Evolutionary conservation across 2,113 vertebrate species (phyloP), one percentile per base, ranked within the genome.

Genomic region (Chloroceryle aenea): DNA sequence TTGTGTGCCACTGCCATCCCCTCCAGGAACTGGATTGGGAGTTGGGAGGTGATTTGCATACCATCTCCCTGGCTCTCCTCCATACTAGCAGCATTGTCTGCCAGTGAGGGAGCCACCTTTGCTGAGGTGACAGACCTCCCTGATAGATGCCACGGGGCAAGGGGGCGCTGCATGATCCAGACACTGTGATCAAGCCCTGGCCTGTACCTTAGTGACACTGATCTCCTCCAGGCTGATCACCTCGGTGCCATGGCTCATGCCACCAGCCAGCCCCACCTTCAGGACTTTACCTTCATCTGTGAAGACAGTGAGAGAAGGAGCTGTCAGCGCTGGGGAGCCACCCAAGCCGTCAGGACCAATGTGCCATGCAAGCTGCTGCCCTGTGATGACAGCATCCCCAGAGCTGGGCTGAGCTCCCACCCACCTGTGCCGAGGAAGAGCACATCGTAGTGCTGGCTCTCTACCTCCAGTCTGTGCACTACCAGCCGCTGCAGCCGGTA

Each of bases 381-480:
- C 8, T 4, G 43, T 0, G 53, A 4, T 7, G 26, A 14, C 71
- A 20, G 76, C 8, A 0, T 21, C 27, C 30, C 21, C 74, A 4
- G 45, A 14, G 50, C 73, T 0, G 38, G 25, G 52, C 1, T 1
- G n/a, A 34, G 40, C 8, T 42, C 98, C 87, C 96, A 99, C 99
- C 98, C 95, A 99, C 99, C 98, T 97, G 99, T 99, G n/a, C 98
- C 98, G 15, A 99, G 98, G 97, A 99, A 98, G 6, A 99, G 91
- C 32, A 99, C 90, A 5, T 98, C 98, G 19, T 98, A 98, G 4
- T 95, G 95, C 14, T 98, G 97, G 21, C 98, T 97, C 83, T 98
- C 98, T 0, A 66, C 75, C 17, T 98, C 98, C 97, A 99, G 97
- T 50, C 98, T 59, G 96, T 99, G 98, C 94, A 99, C 99, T 12